Evolutionary conservation across 2,888 invertebrate species (phyloP).

Genomic region (Macrophya alboannulata): DNA sequence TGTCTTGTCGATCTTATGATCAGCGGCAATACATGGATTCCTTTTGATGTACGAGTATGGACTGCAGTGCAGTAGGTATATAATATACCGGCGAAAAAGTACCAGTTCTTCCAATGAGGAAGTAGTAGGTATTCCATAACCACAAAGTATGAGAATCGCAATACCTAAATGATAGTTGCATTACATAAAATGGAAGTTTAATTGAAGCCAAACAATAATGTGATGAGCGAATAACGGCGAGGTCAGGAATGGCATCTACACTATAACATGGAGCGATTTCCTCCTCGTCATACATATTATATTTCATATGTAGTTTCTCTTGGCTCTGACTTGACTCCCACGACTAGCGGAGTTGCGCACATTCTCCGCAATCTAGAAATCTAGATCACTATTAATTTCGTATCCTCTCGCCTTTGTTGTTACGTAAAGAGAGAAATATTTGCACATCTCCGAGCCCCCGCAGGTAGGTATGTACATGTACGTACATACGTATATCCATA

Average conservation of each 20-base stretch:
- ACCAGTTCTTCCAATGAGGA: conserved; percentile 52
- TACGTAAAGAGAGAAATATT: conserved; percentile 48
- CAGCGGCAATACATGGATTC: neutral
- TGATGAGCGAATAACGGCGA: conserved; percentile 74
- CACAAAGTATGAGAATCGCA: conserved; percentile 51
- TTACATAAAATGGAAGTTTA: conserved; percentile 78
- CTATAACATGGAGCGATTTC: conserved; percentile 56
- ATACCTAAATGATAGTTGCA: conserved; percentile 73
- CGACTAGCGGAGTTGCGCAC: conserved; percentile 75
- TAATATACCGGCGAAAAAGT: neutral
- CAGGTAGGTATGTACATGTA: neutral
- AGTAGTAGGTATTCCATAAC: conserved; percentile 46
- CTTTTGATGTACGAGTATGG: neutral
- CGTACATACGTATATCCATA: neutral
- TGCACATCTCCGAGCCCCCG: conserved; percentile 8
- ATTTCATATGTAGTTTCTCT: conserved; percentile 74
- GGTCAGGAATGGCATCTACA: conserved; percentile 76
- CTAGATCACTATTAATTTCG: conserved; percentile 80
- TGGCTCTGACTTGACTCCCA: conserved; percentile 72
- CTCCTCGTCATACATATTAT: conserved; percentile 74
- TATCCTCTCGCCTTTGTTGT: conserved; percentile 69
- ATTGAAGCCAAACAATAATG: conserved; percentile 78
- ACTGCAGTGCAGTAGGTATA: no score
- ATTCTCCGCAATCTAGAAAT: conserved; percentile 79
- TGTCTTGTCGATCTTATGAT: neutral